These are phyloP conservation scores for Volucella inanis DNA, from an alignment of 2,888 invertebrate species.

Conservation along the genomic window DNA sequence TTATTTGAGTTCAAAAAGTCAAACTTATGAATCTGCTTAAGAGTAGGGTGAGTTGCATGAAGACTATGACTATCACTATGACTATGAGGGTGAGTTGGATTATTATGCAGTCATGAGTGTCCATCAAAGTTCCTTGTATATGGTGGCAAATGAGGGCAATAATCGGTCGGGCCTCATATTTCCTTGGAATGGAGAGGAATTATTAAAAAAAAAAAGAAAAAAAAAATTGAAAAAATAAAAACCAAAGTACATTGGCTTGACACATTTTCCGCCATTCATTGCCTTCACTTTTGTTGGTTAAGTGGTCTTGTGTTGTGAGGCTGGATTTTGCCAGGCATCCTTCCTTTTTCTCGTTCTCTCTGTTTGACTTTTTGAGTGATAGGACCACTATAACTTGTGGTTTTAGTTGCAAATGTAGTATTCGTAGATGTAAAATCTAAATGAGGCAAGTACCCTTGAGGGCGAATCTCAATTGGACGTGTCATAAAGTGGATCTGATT, in stretches of 20 bases:
- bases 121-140: conserved; percentile 63
- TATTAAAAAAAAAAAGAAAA: background rate
- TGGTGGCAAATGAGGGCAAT: conserved; percentile 17
- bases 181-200: conserved; percentile 32
- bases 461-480: conserved; percentile 62
- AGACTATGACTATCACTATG: background rate
- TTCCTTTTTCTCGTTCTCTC: conserved; percentile 1
- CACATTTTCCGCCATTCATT: conserved; percentile 66
- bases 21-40: conserved; percentile 28
- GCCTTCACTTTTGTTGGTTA: conserved; percentile 69
- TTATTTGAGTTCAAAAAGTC: conserved; percentile 65
- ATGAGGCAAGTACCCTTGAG: conserved; percentile 32
- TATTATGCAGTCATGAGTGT: conserved; percentile 70
- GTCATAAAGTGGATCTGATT: conserved; percentile 60
- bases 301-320: conserved; percentile 53
- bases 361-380: conserved; percentile 55
- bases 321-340: conserved; percentile 40
- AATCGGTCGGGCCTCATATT: conserved; percentile 65
- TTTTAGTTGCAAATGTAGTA: conserved; percentile 10
- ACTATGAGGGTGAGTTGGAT: conserved; percentile 18
- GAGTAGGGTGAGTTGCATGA: no score
- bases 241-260: conserved; percentile 73
- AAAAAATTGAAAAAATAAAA: conserved; percentile 26
- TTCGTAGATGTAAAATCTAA: conserved; percentile 6
- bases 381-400: conserved; percentile 24